Conservation (phyloP, 2,797 vertebrate species). For the Fratercula arctica region DNA sequence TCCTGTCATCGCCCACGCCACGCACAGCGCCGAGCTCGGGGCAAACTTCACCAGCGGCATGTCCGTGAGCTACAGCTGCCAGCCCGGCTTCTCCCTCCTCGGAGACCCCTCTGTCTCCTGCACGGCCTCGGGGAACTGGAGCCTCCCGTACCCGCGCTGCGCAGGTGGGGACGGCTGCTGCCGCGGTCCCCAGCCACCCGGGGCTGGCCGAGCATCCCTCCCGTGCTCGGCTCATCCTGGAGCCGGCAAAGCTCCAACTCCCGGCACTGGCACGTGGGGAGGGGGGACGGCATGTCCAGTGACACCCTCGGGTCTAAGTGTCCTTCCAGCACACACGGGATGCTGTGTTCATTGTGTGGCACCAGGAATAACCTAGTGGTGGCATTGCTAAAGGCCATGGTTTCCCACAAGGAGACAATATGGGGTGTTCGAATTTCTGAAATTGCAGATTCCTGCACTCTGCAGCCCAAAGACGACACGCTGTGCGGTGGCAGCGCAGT, state of each 20-base stretch:
- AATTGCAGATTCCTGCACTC: background rate
- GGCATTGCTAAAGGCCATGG: background rate
- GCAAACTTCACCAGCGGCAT: constrained; percentile 47
- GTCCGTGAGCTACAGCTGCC: constrained; percentile 69
- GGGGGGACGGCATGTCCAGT: background rate
- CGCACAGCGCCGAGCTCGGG: background rate
- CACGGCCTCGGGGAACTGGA: constrained; percentile 61
- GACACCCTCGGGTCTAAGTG: background rate
- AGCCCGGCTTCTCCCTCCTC: constrained; percentile 58
- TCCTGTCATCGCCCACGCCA: constrained; percentile 60
- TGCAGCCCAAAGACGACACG: too few species aligned
- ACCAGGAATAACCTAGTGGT: background rate
- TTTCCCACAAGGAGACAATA: background rate
- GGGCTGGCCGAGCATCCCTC: background rate
- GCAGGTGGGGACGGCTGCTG: constrained; percentile 35
- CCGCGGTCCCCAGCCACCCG: background rate
- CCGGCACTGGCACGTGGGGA: too few species aligned
- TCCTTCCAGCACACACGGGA: background rate
- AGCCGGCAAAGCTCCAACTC: background rate
- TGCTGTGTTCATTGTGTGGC: background rate
- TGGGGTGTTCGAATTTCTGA: background rate
- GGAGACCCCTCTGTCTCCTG: constrained; percentile 45
- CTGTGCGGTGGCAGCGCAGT: background rate
- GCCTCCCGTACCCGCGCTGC: constrained; percentile 33
- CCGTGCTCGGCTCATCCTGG: background rate